Percentiles rank a stretch among this genome's conserved stretches.
Conservation (phyloP, 2,797 vertebrate genomes). For the Otolemur crassicaudatus region DNA sequence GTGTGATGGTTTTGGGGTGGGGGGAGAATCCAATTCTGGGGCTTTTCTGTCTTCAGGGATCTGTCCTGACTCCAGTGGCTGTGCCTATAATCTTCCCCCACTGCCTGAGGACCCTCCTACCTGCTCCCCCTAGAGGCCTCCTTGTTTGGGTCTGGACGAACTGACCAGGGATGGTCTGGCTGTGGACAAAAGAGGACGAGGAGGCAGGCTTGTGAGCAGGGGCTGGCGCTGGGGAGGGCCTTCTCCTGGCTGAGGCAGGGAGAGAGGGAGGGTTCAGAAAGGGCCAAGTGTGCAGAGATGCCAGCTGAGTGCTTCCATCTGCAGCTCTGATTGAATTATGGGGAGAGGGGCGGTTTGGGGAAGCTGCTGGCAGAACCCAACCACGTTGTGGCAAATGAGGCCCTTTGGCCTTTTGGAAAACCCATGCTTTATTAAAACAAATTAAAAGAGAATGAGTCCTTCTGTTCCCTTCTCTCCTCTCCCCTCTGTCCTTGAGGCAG, state of each 20-base stretch:
- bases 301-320: constrained; percentile 62
- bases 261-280: not conserved
- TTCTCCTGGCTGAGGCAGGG: not conserved
- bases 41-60: too few species aligned
- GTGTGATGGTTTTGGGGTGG: not conserved
- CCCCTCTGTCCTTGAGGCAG: not conserved
- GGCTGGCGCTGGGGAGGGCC: not conserved
- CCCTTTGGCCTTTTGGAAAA: constrained; percentile 75
- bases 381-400: constrained; percentile 67
- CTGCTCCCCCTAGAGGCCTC: fast-evolving
- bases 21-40: not conserved
- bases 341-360: constrained; percentile 36
- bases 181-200: not conserved
- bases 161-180: fast-evolving
- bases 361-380: constrained; percentile 63
- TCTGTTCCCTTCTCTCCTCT: not conserved
- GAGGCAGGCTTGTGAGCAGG: not conserved
- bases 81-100: not conserved
- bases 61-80: not conserved
- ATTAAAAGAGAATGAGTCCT: constrained; percentile 74
- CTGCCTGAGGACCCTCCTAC: not conserved
- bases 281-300: not conserved
- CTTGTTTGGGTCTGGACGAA: not conserved
- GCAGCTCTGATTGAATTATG: constrained; percentile 62
- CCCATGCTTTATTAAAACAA: constrained; percentile 75